Evolutionary conservation across 2,797 vertebrate species (phyloP), one percentile per base, ranked within the genome.

Genomic region (Euphonia xanthogaster): DNA sequence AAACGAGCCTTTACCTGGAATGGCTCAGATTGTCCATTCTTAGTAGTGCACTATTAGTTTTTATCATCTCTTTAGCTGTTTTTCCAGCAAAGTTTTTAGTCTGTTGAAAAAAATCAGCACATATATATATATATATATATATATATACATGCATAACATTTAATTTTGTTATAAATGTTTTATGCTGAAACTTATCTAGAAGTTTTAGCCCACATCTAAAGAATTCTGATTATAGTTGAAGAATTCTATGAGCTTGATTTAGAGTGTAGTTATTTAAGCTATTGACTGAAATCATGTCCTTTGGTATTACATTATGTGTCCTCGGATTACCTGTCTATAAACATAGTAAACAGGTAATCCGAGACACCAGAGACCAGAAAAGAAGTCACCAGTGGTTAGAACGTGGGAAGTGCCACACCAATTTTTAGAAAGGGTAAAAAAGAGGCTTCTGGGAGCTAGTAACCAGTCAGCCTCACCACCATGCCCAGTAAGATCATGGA

Each of bases 91-190:
- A 65, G 17, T 6, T 58, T 75, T 53, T 22, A 86, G 9, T 10
- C 45, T 53, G 20, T 30, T 70, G 33, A 53, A 65, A 68, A 47
- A 23, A 25, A 65, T 25, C 9, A 40, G 6, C 23, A 15, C 1
- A 45, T 1, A 44, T 4, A 35, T 30, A 40, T 24, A 7, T 6
- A 10, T 6, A 27, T 12, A 53, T 28, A 10, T 71, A 21, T 60
- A 3, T 23, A 9, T 3, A 40, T 8, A 19, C 37, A 37, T 31
- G 1, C 42, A 30, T 51, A 35, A 14, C 0, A 3, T 53, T 61
- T 54, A 5, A 21, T 53, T 74, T 68, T 25, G 28, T 39, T 53
- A 48, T 25, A n/a, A 65, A 8, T 48, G 2, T 48, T 80, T 53
- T 22, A 16, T 35, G 37, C 7, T 61, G 14, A 61, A 40, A 40